These are phyloP conservation scores for Olivierus martensii DNA, from an alignment of 1,140 invertebrate genomes.

Conservation along the genomic window DNA sequence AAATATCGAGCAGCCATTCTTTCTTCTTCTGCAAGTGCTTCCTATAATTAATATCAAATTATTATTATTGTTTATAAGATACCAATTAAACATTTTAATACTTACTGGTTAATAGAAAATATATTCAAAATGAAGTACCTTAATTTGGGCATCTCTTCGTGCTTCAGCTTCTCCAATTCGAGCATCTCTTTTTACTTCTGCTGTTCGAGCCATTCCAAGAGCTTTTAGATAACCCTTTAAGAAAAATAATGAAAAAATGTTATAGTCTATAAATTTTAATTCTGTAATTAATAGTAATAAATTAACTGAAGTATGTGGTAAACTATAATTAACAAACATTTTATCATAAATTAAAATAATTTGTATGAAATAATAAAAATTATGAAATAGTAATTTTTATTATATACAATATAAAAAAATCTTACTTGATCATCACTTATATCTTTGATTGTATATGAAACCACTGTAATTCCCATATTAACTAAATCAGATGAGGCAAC, in stretches of 20 bases:
- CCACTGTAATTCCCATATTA: conserved; percentile 96
- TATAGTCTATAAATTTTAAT: too few relatives aligned
- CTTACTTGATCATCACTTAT: conserved; percentile 65
- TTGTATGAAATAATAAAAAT: too few relatives aligned
- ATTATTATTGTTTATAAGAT: too few relatives aligned
- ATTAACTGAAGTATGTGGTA: too few relatives aligned
- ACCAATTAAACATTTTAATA: too few relatives aligned
- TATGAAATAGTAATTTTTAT: background rate
- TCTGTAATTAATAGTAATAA: too few relatives aligned
- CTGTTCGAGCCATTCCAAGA: conserved; percentile 88
- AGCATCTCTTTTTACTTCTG: conserved; percentile 91
- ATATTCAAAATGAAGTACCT: too few relatives aligned
- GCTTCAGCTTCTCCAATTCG: conserved; percentile 93
- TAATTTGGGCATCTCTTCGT: conserved; percentile 60
- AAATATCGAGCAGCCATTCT: conserved; percentile 63
- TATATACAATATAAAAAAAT: background rate
- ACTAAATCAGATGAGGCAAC: conserved; percentile 84
- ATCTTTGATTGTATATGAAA: conserved; percentile 95
- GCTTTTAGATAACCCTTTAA: conserved; percentile 86
- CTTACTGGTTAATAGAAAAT: too few relatives aligned
- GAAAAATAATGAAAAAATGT: background rate
- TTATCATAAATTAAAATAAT: too few relatives aligned
- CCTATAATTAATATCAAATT: conserved; percentile 11
- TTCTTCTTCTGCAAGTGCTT: conserved; percentile 91
- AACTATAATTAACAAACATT: too few relatives aligned